Conservation (phyloP, 2,797 vertebrate species). For the Vultur gryphus region DNA sequence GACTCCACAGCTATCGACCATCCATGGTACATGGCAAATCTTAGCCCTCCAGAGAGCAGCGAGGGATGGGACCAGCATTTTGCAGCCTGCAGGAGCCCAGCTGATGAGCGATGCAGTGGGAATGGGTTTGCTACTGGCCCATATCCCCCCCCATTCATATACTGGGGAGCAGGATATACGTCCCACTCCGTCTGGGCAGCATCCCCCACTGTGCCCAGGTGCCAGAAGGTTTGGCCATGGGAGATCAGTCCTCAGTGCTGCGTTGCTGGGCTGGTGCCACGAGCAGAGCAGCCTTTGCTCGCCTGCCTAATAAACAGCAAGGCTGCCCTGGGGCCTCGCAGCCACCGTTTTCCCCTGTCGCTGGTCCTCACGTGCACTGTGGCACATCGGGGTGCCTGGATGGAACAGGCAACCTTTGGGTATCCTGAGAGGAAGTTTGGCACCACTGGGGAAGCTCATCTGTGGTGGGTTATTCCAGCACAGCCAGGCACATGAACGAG, state of each 20-base stretch:
- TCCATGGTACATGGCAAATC: neutral
- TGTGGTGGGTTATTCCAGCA: neutral
- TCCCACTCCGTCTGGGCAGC: neutral
- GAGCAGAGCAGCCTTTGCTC: neutral
- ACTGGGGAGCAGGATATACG: neutral
- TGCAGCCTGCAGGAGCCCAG: neutral
- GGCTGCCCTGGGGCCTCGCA: neutral
- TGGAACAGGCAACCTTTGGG: neutral
- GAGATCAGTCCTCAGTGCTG: neutral
- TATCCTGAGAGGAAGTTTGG: neutral
- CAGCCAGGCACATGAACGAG: neutral
- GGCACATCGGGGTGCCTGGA: neutral
- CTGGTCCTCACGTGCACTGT: neutral
- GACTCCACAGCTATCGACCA: neutral
- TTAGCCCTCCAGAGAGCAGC: neutral
- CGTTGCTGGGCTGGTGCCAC: neutral
- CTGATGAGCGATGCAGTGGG: neutral
- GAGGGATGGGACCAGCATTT: neutral
- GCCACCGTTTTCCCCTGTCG: neutral
- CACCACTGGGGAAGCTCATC: neutral
- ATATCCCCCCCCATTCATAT: neutral
- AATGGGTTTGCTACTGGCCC: neutral
- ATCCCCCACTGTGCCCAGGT: accelerated
- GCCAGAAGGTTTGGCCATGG: neutral
- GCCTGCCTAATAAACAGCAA: neutral